Conservation (phyloP, 2,113 vertebrate genomes). For the Muscicapa adusta region DNA sequence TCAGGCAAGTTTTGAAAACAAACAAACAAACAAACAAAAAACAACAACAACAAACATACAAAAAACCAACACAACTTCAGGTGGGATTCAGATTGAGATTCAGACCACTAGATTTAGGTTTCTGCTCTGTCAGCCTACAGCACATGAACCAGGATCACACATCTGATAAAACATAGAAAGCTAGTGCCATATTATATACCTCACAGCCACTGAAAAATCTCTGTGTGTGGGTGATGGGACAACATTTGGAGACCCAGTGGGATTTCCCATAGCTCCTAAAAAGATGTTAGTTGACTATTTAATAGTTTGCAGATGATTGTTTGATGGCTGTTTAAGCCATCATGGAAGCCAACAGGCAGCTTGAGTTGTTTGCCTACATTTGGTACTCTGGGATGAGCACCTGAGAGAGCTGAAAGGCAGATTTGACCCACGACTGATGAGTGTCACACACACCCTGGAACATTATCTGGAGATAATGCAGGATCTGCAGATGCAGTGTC, state of each 20-base stretch:
- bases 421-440: neutral
- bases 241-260: neutral
- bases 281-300: neutral
- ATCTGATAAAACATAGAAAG: neutral
- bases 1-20: neutral
- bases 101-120: neutral
- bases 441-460: neutral
- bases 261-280: neutral
- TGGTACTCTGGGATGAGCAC: neutral
- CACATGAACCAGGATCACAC: neutral
- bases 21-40: neutral
- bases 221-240: neutral
- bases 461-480: neutral
- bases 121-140: neutral
- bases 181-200: neutral
- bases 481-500: neutral
- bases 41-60: neutral
- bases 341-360: neutral
- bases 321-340: neutral
- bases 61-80: neutral
- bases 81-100: neutral
- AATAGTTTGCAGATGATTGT: neutral
- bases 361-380: neutral
- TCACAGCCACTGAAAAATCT: neutral
- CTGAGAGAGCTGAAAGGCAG: neutral